Evolutionary conservation across 1,140 invertebrate species (phyloP).

Genomic region (Drosophila nigrodunni): DNA sequence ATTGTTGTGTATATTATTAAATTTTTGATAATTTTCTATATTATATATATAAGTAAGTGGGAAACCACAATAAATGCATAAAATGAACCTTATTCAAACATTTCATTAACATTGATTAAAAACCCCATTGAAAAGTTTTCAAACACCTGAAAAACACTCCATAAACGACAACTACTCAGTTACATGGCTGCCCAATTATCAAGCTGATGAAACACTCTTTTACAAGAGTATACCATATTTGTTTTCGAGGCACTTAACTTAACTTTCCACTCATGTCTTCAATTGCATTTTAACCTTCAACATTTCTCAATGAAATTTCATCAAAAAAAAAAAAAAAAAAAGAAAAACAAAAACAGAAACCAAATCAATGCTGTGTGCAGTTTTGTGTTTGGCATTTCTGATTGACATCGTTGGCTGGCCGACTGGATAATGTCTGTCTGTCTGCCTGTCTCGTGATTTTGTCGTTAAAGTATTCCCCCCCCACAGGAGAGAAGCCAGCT

Average conservation of each 20-base stretch:
- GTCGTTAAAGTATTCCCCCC: slow-evolving; percentile 13
- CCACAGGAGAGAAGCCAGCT: not conserved
- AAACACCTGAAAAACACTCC: slow-evolving; percentile 14
- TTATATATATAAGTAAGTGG: no score
- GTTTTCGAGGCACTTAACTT: slow-evolving; percentile 35
- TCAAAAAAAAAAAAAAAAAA: slow-evolving; percentile 4
- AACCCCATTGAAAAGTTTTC: not conserved
- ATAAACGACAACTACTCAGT: slow-evolving; percentile 12
- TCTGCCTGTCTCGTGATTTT: slow-evolving; percentile 25
- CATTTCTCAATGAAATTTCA: slow-evolving; percentile 71
- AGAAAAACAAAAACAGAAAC: slow-evolving; percentile 8
- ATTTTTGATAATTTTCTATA: no score
- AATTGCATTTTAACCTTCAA: slow-evolving; percentile 79
- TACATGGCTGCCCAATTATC: slow-evolving; percentile 33
- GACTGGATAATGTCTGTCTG: not conserved
- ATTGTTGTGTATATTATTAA: no score
- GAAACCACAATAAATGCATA: no score
- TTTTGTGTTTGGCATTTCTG: slow-evolving; percentile 67
- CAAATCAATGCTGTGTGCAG: slow-evolving; percentile 31
- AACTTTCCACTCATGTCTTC: slow-evolving; percentile 75
- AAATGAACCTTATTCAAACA: no score
- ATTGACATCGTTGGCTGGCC: slow-evolving; percentile 58
- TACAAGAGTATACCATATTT: slow-evolving; percentile 10
- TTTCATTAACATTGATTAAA: not conserved
- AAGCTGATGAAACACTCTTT: slow-evolving; percentile 19